Evolutionary conservation across 1,140 invertebrate species (phyloP), one percentile per base, ranked within the genome.

Genomic region (Meteorus sp.): DNA sequence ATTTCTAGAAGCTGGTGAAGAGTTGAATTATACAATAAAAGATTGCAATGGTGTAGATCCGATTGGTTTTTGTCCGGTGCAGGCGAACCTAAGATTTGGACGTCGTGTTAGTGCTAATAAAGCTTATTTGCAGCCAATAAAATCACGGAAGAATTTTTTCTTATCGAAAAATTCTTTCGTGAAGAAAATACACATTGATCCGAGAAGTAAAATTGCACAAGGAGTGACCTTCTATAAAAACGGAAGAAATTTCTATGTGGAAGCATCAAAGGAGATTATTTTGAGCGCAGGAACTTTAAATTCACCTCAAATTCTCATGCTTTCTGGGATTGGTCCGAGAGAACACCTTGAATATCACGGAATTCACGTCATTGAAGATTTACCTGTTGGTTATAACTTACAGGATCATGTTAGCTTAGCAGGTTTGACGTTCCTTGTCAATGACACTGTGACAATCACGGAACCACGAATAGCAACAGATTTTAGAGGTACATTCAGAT

Each of bases 351-450:
- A 70, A n/a, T 63, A 64, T 6, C 61, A 82, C 1, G 73, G 73
- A 17, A 87, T 89, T 22, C 57, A 73, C 0, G 77, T 85, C 0
- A 60, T 89, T 9, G 76, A 84, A 56, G 84, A 92, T 69, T 77
- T 92, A 0, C 87, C 86, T 0, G 90, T 94, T 0, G 93, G 93
- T 0, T 83, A 87, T 55, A 94, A 94, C 73, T 80, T 94, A 0
- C 87, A 90, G 67, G 90, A 92, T 73, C 91, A 93, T 64, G 82
- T 90, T 15, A 88, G 86, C 0, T 83, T 88, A 43, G 85, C 85
- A 17, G 86, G 85, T 1, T 76, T 91, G 50, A 85, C 84, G 0
- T 91, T 89, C 65, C 73, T 86, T 22, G 82, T 89, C 0, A 88
- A 90, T 61, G 80, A 85, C 29, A 84, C 80, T 1, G 78, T 84